phyloP scores from a whole-genome alignment of 2,888 invertebrate genomes.

The Odiellus spinosus region DNA sequence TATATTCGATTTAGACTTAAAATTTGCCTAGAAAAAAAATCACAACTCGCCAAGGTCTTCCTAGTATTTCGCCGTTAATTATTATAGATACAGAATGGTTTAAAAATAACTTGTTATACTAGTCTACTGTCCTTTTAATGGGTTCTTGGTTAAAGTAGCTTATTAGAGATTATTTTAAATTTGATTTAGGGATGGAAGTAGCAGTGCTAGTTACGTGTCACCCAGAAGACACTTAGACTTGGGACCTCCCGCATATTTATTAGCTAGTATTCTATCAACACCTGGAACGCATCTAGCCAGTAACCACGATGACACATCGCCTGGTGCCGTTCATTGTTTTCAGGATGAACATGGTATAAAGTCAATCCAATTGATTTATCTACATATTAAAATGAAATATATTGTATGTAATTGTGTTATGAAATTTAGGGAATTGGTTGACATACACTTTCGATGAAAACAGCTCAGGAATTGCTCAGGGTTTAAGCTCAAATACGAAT shows the following conservation, averaged over 20 bases:
- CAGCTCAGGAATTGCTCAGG: conserved; percentile 35
- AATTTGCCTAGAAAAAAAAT: too few relatives aligned
- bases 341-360: conserved; percentile 61
- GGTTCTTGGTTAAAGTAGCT: too few relatives aligned
- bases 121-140: too few relatives aligned
- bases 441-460: conserved; percentile 72
- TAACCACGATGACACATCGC: conserved; percentile 61
- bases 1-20: too few relatives aligned
- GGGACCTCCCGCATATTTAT: conserved; percentile 18
- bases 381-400: background rate
- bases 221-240: conserved; percentile 12
- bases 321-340: conserved; percentile 71
- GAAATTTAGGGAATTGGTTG: conserved; percentile 48
- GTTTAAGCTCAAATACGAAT: conserved; percentile 10
- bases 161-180: too few relatives aligned
- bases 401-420: background rate
- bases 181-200: conserved; percentile 11
- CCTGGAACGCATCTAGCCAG: conserved; percentile 50
- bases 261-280: conserved; percentile 24
- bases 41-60: too few relatives aligned
- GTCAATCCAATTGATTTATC: too few relatives aligned
- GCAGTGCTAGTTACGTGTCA: conserved; percentile 16
- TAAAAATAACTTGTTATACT: too few relatives aligned
- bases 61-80: too few relatives aligned
- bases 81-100: too few relatives aligned